Evolutionary conservation across 1,140 invertebrate species (phyloP).

Genomic region (Leptinotarsa defecta): DNA sequence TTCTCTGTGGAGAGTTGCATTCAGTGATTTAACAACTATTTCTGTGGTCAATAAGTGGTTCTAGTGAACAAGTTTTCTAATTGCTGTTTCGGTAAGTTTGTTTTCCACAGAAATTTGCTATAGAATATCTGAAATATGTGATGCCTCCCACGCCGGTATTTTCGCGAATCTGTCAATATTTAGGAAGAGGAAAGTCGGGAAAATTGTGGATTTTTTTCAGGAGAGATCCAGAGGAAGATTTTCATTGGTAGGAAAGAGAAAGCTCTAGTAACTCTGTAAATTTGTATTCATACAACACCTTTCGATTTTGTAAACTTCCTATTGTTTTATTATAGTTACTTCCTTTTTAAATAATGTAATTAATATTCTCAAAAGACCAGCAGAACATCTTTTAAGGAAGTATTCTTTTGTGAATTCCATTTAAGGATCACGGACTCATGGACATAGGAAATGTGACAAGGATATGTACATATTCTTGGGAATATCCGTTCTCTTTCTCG

Average conservation of each 20-base stretch:
- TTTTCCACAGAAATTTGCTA: too few species aligned
- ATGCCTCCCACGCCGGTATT: conserved; percentile 28
- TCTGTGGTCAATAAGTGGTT: conserved; percentile 19
- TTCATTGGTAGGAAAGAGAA: too few species aligned
- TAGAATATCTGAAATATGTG: neutral
- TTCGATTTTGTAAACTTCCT: neutral
- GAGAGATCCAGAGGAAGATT: neutral
- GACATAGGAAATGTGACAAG: conserved; percentile 6
- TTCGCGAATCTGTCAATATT: conserved; percentile 24
- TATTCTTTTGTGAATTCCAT: conserved; percentile 13
- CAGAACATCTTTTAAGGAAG: conserved; percentile 3
- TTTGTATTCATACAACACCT: neutral
- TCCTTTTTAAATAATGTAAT: neutral
- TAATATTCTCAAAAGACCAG: neutral
- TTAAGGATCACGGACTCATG: neutral
- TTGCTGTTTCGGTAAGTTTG: neutral
- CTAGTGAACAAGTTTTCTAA: neutral
- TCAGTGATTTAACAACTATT: conserved; percentile 20
- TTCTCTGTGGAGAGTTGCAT: neutral
- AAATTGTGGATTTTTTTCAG: neutral
- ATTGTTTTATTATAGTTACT: conserved; percentile 5
- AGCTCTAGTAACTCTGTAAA: too few species aligned
- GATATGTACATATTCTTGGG: neutral
- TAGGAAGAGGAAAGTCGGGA: neutral
- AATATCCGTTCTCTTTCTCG: conserved; percentile 23